Base-by-base conservation (phyloP, 2,113 vertebrate species). In the Neolamprologus fasciatus region DNA sequence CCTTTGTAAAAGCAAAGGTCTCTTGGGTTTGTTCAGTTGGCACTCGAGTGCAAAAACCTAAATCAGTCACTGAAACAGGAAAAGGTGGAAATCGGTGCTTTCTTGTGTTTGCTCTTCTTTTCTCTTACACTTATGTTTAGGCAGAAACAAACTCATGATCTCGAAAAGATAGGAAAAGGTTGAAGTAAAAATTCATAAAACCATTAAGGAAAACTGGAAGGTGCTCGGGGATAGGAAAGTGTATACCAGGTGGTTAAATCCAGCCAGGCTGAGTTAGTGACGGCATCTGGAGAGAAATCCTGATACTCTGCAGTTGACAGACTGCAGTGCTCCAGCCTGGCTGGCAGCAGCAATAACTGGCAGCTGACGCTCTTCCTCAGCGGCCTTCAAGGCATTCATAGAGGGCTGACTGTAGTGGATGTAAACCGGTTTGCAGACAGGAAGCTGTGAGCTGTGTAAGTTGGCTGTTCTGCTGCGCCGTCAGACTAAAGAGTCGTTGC, bases 401-500 rank as follows among this genome's bases (percentile, higher is more conserved):
- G 57, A 73, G 31, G 47, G 61, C 50, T 19, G 23, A 83, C 57
- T 81, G 71, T 58, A 33, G 61, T 76, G 88, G 66, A 47, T 76
- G 61, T 88, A 40, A 87, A 89, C 53, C 47, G 31, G 42, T 17
- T 54, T n/a, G 50, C 66, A 81, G 84, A 78, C 47, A 82, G 78
- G 63, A 82, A 86, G 81, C 57, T 11, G 19, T 89, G 81, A 79
- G 81, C 78, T 86, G 35, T 85, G 79, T 28, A 35, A 23, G 82
- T 88, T 58, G 58, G 87, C 55, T 71, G 80, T 83, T 61, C 6
- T 86, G 54, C 82, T 40, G 66, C 68, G 88, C 61, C 79, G 21
- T 86, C 86, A 87, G 85, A 91, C 85, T 73, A 63, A 80, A 91
- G 87, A 91, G 78, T 83, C 9, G 9, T 55, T 53, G 84, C 86